These are phyloP conservation scores for Drosophila sulfurigaster DNA, from an alignment of 1,140 invertebrate genomes.

Conservation along the genomic window DNA sequence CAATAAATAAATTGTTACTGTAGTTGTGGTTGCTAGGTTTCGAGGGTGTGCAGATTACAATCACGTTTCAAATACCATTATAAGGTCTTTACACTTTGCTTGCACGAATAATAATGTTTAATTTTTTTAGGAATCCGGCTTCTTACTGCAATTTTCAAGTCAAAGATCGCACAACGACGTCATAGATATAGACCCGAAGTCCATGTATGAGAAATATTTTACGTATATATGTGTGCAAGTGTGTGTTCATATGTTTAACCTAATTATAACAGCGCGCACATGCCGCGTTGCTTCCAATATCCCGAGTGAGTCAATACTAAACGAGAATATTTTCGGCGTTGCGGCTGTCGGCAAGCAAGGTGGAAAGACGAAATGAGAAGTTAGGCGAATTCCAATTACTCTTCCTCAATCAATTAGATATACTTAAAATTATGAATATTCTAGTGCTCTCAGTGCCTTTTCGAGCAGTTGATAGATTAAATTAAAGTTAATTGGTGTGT, in stretches of 20 bases:
- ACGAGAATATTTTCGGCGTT: constrained; percentile 14
- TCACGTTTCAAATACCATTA: not conserved
- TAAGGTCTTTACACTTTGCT: constrained; percentile 47
- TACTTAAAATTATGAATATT: not conserved
- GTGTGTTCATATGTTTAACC: not conserved
- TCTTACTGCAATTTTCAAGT: constrained; percentile 41
- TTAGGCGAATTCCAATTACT: not conserved
- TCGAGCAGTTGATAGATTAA: too few species aligned
- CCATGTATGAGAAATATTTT: constrained; percentile 49
- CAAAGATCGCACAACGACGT: constrained; percentile 57
- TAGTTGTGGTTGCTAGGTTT: not conserved
- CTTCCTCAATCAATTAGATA: not conserved
- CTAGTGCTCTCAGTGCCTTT: too few species aligned
- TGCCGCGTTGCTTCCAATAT: constrained; percentile 17
- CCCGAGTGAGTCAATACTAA: constrained; percentile 46
- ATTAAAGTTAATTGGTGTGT: too few species aligned
- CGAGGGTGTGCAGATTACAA: constrained; percentile 42
- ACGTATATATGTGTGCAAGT: not conserved
- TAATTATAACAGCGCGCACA: constrained; percentile 3
- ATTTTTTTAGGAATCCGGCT: constrained; percentile 16
- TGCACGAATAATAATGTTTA: constrained; percentile 52
- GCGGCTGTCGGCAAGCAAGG: not conserved
- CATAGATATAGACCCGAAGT: constrained; percentile 46
- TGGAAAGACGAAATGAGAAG: not conserved
- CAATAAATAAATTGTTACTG: constrained; percentile 18